Evolutionary conservation across 2,797 vertebrate genomes (phyloP).

Genomic region (Takifugu rubripes): DNA sequence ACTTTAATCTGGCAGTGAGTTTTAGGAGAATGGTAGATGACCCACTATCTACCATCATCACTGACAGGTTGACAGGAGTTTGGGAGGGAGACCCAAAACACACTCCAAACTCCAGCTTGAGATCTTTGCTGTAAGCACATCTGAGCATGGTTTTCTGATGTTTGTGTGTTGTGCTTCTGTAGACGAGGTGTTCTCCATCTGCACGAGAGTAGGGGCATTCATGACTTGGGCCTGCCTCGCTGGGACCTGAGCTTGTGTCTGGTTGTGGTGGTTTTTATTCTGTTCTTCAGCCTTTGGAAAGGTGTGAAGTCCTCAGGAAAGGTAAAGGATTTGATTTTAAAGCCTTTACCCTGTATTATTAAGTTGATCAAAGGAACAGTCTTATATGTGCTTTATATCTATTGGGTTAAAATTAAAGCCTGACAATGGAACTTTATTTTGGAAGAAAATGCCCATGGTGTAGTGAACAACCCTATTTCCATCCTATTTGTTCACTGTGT

Average conservation of each 20-base stretch:
- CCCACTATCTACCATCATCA: too few relatives aligned
- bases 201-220: conserved; percentile 88
- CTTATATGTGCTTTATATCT: too few relatives aligned
- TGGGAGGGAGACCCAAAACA: too few relatives aligned
- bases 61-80: too few relatives aligned
- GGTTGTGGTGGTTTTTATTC: conserved; percentile 85
- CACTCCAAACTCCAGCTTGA: background rate
- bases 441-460: too few relatives aligned
- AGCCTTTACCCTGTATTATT: too few relatives aligned
- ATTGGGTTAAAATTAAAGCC: too few relatives aligned
- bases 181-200: conserved; percentile 91
- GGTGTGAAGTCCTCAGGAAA: conserved; percentile 98
- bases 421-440: too few relatives aligned
- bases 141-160: background rate
- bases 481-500: background rate
- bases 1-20: too few relatives aligned
- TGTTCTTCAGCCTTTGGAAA: conserved; percentile 99
- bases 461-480: too few relatives aligned
- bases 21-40: too few relatives aligned
- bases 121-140: background rate
- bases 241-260: conserved; percentile 91
- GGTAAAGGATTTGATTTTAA: conserved; percentile 68
- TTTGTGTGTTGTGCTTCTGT: conserved; percentile 16
- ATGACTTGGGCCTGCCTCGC: conserved; percentile 87
- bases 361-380: too few relatives aligned